Conservation (phyloP, 2,888 invertebrate species). For the Nomada ferruginata region DNA sequence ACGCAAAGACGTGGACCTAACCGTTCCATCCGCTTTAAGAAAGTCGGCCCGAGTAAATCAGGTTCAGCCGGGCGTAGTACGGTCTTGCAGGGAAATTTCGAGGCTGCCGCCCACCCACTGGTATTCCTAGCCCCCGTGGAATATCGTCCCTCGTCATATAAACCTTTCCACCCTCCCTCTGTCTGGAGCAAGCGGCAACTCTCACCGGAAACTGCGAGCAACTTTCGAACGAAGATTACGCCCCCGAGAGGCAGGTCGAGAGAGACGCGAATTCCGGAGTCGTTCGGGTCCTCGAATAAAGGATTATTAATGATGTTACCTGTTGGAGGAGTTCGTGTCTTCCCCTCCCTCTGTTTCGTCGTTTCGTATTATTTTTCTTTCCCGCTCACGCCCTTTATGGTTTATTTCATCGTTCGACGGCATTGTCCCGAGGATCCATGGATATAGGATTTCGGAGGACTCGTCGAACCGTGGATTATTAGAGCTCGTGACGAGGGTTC, state of each 20-base stretch:
- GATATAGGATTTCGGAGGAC: conserved; percentile 18
- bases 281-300: conserved; percentile 22
- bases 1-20: conserved; percentile 3
- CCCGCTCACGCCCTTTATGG: neutral
- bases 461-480: conserved; percentile 42
- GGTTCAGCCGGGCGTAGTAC: conserved; percentile 58
- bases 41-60: conserved; percentile 60
- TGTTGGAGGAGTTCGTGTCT: neutral
- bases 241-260: conserved; percentile 23
- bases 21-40: conserved; percentile 71
- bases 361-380: neutral
- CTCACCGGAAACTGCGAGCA: conserved; percentile 25
- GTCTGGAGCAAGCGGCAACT: conserved; percentile 2
- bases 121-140: conserved; percentile 11
- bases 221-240: conserved; percentile 56
- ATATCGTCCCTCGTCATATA: conserved; percentile 42
- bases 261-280: conserved; percentile 19
- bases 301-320: conserved; percentile 31
- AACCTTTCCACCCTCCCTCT: conserved; percentile 12
- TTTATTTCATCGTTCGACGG: neutral
- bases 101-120: conserved; percentile 23
- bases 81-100: conserved; percentile 52
- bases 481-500: conserved; percentile 38
- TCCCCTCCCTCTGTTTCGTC: neutral
- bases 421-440: conserved; percentile 8